phyloP scores from a whole-genome alignment of 2,113 vertebrate species.

The Dicrurus megarhynchus region DNA sequence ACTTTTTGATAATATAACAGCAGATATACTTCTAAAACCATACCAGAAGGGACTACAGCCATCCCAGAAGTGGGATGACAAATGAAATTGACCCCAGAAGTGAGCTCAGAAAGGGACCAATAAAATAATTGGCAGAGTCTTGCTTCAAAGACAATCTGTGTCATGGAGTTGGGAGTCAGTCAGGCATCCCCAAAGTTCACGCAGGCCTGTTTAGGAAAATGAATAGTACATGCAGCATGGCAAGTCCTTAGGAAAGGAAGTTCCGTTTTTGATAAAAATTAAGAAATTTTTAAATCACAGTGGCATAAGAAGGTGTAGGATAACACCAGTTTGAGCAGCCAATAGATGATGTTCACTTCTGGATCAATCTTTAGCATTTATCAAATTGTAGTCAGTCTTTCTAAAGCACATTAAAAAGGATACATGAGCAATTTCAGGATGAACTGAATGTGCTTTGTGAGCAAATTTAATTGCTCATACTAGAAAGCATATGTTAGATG shows the following conservation, averaged over 20 bases:
- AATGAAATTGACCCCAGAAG: background rate
- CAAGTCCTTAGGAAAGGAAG: background rate
- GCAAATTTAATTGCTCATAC: background rate
- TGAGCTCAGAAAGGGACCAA: background rate
- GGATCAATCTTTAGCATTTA: background rate
- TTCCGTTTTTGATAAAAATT: background rate
- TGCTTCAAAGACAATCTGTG: background rate
- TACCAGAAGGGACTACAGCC: background rate
- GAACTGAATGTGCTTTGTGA: background rate
- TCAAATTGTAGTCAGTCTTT: background rate
- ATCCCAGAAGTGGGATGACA: background rate
- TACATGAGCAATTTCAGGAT: background rate
- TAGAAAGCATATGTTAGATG: background rate
- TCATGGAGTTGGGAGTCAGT: background rate
- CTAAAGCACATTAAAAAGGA: background rate
- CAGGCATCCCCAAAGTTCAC: accelerated
- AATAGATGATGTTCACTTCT: background rate
- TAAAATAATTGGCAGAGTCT: background rate
- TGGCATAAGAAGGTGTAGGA: background rate
- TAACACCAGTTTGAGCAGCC: background rate
- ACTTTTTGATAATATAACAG: background rate
- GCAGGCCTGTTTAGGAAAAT: background rate
- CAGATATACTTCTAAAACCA: background rate
- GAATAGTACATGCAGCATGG: background rate
- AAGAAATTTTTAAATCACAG: background rate